These are phyloP conservation scores for Nerophis lumbriciformis DNA, from an alignment of 2,113 vertebrate species.

Conservation along the genomic window DNA sequence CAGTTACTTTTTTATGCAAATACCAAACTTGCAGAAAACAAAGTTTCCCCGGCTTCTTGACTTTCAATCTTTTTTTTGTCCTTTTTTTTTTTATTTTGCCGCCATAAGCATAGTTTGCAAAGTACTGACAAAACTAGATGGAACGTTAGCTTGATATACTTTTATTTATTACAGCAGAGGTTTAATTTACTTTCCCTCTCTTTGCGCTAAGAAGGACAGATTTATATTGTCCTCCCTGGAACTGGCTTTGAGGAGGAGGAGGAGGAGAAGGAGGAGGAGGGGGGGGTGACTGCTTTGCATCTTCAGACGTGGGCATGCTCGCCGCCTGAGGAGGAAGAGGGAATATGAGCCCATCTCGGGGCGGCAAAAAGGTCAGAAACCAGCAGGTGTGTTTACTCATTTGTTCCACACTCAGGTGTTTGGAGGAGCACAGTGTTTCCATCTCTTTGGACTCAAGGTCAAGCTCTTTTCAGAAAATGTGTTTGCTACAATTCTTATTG, in stretches of 20 bases:
- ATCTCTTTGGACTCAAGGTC: slow-evolving; percentile 4
- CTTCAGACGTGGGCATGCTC: neutral
- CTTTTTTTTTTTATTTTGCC: neutral
- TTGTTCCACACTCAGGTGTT: slow-evolving; percentile 24
- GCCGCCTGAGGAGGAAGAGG: slow-evolving; percentile 6
- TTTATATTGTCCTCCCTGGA: neutral
- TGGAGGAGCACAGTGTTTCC: slow-evolving; percentile 5
- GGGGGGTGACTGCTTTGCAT: neutral
- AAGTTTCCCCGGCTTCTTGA: neutral
- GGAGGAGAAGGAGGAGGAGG: neutral
- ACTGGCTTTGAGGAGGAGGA: neutral
- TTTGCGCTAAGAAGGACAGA: neutral
- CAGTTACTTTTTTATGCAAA: neutral
- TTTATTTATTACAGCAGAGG: neutral
- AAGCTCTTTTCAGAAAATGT: slow-evolving; percentile 7
- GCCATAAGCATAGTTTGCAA: neutral
- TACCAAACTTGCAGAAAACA: neutral
- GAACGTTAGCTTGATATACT: neutral
- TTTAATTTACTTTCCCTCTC: neutral
- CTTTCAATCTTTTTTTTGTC: neutral
- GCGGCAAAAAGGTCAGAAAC: slow-evolving; percentile 40
- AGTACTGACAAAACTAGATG: neutral
- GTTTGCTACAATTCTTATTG: no score
- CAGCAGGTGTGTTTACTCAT: slow-evolving; percentile 23
- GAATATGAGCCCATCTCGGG: slow-evolving; percentile 19